A percentile compares a stretch with the other conserved stretches of the same genome.
Conservation (phyloP, 2,797 vertebrate genomes). For the Semaprochilodus insignis region DNA sequence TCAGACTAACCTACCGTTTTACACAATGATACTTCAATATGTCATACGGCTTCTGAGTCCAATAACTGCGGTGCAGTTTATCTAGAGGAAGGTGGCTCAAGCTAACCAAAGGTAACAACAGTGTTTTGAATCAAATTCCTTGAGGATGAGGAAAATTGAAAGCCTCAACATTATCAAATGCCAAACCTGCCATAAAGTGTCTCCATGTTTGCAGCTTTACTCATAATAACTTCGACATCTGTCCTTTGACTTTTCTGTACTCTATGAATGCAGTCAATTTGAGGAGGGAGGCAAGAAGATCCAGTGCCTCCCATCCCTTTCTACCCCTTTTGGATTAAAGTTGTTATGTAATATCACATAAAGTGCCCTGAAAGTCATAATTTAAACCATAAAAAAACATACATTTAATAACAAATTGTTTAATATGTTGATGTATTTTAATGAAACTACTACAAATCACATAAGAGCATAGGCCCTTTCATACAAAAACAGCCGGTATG, state of each 20-base stretch:
- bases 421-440: too few relatives aligned
- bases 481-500: too few relatives aligned
- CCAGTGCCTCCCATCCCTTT: too few relatives aligned
- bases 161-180: neutral
- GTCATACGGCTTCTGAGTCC: neutral
- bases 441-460: too few relatives aligned
- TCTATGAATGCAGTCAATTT: neutral
- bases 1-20: neutral
- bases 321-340: too few relatives aligned
- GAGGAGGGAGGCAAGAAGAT: too few relatives aligned
- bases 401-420: too few relatives aligned
- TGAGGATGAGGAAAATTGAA: neutral
- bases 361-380: too few relatives aligned
- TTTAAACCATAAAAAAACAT: too few relatives aligned
- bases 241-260: neutral
- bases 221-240: neutral
- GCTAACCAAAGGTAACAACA: neutral
- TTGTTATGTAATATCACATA: too few relatives aligned
- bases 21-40: constrained; percentile 4
- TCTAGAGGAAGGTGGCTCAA: neutral
- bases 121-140: neutral
- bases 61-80: neutral
- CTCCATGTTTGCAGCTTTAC: neutral
- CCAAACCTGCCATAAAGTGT: neutral
- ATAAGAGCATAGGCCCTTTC: too few relatives aligned